Percentiles rank a stretch among this genome's conserved stretches.
Evolutionary conservation across 2,888 invertebrate genomes (phyloP).

Genomic region (Volucella zonaria): DNA sequence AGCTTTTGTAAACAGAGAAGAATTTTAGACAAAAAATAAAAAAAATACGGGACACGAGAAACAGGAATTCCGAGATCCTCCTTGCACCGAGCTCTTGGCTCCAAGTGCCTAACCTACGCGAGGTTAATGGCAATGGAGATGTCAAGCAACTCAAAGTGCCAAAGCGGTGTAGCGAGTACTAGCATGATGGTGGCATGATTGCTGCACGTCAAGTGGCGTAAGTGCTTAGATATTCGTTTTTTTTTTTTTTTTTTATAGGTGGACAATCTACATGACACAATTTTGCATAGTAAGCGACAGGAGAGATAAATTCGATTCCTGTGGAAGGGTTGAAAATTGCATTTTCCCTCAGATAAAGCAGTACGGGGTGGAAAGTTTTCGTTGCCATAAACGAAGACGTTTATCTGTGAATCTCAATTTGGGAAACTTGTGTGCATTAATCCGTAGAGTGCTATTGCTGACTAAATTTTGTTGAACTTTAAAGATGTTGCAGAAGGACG

Average conservation of each 20-base stretch:
- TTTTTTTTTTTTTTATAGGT: not conserved
- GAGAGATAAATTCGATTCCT: slow-evolving; percentile 12
- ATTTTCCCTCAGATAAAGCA: slow-evolving; percentile 26
- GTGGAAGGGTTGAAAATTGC: slow-evolving; percentile 51
- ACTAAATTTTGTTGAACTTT: slow-evolving; percentile 16
- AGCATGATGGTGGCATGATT: slow-evolving; percentile 1
- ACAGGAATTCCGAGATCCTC: too few species aligned
- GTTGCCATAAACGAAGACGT: slow-evolving; percentile 42
- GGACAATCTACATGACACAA: slow-evolving; percentile 8
- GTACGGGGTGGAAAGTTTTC: not conserved
- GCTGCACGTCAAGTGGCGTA: slow-evolving; percentile 13
- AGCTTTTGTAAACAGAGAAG: slow-evolving; percentile 39
- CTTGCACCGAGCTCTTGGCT: too few species aligned
- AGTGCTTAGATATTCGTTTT: slow-evolving; percentile 29
- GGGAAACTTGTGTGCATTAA: slow-evolving; percentile 57
- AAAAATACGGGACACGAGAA: slow-evolving; percentile 5
- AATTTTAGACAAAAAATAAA: not conserved
- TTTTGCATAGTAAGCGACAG: slow-evolving; percentile 1
- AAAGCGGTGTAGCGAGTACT: too few species aligned
- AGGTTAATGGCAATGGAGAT: slow-evolving; percentile 24
- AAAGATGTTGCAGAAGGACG: not conserved
- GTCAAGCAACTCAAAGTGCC: slow-evolving; percentile 23
- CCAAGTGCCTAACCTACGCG: too few species aligned
- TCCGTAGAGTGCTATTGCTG: slow-evolving; percentile 32
- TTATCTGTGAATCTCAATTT: slow-evolving; percentile 45